phyloP scores from a whole-genome alignment of 2,113 vertebrate species.

The Pitta sordida region DNA sequence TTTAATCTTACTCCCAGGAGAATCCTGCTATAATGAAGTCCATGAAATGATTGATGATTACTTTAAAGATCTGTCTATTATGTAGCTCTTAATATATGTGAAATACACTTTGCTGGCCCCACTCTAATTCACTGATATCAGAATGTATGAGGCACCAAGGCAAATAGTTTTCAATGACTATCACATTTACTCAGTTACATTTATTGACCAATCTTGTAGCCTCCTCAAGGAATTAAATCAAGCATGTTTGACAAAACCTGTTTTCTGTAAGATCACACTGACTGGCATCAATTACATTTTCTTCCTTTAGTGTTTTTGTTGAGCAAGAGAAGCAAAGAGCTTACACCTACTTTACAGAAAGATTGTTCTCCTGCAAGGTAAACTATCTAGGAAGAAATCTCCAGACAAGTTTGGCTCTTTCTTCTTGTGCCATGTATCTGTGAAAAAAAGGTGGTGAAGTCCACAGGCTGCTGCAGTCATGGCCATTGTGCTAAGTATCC shows the following conservation, averaged over 20 bases:
- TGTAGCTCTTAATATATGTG: not conserved
- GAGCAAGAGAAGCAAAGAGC: not conserved
- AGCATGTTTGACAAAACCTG: not conserved
- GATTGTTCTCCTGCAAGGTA: not conserved
- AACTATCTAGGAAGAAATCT: not conserved
- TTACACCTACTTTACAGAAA: not conserved
- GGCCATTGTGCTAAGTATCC: not conserved
- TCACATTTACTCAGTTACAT: not conserved
- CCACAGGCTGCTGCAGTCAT: fast-evolving
- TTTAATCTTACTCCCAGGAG: not conserved
- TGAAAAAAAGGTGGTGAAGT: not conserved
- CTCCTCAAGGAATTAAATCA: constrained; percentile 10
- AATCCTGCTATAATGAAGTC: not conserved
- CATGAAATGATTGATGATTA: not conserved
- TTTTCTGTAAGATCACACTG: not conserved
- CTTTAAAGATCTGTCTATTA: not conserved
- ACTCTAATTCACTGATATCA: not conserved
- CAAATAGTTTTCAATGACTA: not conserved
- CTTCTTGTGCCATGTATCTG: fast-evolving
- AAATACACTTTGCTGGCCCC: not conserved
- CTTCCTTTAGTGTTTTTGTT: not conserved
- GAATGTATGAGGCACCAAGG: not conserved
- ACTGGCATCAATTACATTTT: not conserved
- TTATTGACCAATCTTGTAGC: not conserved
- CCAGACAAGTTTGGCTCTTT: not conserved